phyloP scores from a whole-genome alignment of 1,140 invertebrate genomes.

The Centruroides sculpturatus region DNA sequence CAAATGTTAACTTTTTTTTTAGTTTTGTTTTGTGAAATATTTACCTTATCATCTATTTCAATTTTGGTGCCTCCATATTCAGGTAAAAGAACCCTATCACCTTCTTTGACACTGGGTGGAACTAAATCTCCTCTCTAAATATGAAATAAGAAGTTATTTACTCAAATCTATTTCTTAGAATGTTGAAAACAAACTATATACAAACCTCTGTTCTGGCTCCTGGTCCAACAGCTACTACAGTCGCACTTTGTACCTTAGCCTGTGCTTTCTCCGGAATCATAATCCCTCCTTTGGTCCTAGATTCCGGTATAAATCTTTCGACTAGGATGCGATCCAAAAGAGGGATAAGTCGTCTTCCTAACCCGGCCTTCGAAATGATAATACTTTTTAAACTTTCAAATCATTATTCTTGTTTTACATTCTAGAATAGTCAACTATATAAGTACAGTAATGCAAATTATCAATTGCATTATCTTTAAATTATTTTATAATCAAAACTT shows the following conservation, averaged over 20 bases:
- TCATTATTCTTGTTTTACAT: too few species aligned
- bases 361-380: neutral
- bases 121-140: constrained; percentile 65
- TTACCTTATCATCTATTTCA: constrained; percentile 37
- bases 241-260: constrained; percentile 83
- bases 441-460: too few species aligned
- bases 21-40: neutral
- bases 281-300: constrained; percentile 91
- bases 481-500: too few species aligned
- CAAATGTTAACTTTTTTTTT: neutral
- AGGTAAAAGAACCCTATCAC: constrained; percentile 86
- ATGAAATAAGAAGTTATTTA: constrained; percentile 18
- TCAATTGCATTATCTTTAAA: too few species aligned
- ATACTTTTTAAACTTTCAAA: too few species aligned
- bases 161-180: constrained; percentile 1
- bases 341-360: constrained; percentile 47
- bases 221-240: constrained; percentile 85
- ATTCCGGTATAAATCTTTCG: constrained; percentile 78
- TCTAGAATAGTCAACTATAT: too few species aligned
- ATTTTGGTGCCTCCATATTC: constrained; percentile 97
- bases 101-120: constrained; percentile 69
- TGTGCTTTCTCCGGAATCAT: constrained; percentile 94
- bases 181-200: neutral
- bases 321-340: constrained; percentile 91
- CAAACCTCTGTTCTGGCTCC: constrained; percentile 65